phyloP scores from a whole-genome alignment of 1,140 invertebrate genomes.

The Drosophila grimshawi region DNA sequence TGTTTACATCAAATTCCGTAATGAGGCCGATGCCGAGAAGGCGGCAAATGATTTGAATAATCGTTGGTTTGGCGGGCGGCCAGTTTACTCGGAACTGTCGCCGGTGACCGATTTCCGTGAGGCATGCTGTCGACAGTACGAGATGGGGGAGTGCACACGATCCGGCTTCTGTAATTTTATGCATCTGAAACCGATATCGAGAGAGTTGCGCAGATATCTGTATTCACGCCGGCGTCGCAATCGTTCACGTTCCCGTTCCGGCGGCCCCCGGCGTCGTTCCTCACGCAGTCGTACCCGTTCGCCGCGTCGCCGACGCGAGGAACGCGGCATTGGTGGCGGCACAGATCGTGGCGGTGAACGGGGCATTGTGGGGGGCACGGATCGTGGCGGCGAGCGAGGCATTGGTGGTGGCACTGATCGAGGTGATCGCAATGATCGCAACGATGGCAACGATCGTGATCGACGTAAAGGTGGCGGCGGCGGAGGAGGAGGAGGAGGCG shows the following conservation, averaged over 20 bases:
- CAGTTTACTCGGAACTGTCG: conserved; percentile 98
- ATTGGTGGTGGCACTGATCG: conserved; percentile 50
- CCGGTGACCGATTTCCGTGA: conserved; percentile 99
- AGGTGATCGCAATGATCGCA: conserved; percentile 41
- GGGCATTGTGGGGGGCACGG: conserved; percentile 49
- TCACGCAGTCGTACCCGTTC: conserved; percentile 85
- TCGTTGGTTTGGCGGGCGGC: conserved; percentile 99
- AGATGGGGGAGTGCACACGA: conserved; percentile 99
- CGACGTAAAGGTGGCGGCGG: conserved; percentile 45
- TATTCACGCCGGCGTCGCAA: conserved; percentile 86
- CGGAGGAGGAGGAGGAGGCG: conserved; percentile 34
- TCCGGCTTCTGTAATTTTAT: conserved; percentile 99
- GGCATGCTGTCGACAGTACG: conserved; percentile 99
- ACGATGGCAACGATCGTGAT: conserved; percentile 49
- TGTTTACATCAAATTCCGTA: conserved; percentile 99
- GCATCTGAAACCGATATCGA: conserved; percentile 99
- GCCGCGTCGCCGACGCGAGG: conserved; percentile 82
- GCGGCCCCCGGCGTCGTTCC: conserved; percentile 68
- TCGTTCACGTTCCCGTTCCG: conserved; percentile 84
- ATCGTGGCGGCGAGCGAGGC: conserved; percentile 47
- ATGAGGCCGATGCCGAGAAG: conserved; percentile 99
- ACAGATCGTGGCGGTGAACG: conserved; percentile 44
- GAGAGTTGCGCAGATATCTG: conserved; percentile 93
- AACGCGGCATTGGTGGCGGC: conserved; percentile 52
- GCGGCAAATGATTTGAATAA: conserved; percentile 98